Base-by-base conservation (phyloP, 2,797 vertebrate genomes). In the Syngnathus acus region DNA sequence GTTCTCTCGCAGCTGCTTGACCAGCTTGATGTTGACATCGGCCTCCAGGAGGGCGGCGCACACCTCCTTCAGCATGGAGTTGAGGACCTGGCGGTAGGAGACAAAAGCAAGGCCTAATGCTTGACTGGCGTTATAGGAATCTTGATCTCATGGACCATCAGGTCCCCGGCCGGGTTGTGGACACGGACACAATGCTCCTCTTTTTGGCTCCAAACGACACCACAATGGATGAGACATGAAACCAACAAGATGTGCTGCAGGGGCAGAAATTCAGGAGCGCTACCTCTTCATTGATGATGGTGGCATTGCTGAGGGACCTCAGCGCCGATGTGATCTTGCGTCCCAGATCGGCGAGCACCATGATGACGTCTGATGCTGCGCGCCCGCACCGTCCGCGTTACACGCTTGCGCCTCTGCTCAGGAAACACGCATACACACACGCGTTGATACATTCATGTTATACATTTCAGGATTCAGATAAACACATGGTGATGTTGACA, bases 31-130 rank as follows among this genome's bases (percentile, higher is more conserved):
- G 88, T 99, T 99, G 68, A 99, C 97, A 76, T 99, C 97, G 23
- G 96, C 96, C 92, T 98, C 97, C 72, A 99, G 87, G 74, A 99
- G 86, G 73, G 97, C 97, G 0, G 95, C 95, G 73, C 97, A 99
- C 69, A 99, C 96, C 90, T 99, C 96, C 88, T 99, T 99, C 72
- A 99, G 71, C 97, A 99, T 99, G 88, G 97, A 94, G 84, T 98
- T 95, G 81, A 99, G 88, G 74, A 99, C 97, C 97, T 99, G 85
- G 3, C 39, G 51, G 21, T 64, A 5, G 72, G 17, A 67, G 1
- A 58, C 0, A 14, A 55, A 57, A 5, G 2, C 4, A 32, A 32
- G 26, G 26, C 26, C 26, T 32, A 32, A 32, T 32, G 26, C 26
- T 32, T 40, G 39, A 40, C 39, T 40, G 39, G 39, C 39, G 6